Evolutionary conservation across 2,888 invertebrate species (phyloP), one percentile per base, ranked within the genome.

Genomic region (Geophilus truncorum): DNA sequence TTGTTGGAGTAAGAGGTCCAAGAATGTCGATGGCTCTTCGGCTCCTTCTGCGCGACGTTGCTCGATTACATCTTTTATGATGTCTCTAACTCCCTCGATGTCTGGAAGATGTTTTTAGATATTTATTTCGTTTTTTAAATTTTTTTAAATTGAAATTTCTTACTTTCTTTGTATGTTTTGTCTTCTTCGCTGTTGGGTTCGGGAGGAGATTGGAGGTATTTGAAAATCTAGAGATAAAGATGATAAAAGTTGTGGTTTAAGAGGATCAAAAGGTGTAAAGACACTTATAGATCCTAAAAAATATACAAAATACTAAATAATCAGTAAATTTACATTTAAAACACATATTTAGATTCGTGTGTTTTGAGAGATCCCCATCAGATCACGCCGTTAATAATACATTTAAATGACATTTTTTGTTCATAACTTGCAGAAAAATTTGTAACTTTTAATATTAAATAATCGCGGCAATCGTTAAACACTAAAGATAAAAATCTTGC

Each of bases 211-310:
- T 78, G 78, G 2, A 78, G 45, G n/a, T 45, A 40, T 15, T 34
- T 45, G 45, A 78, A 78, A n/a, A 78, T 78, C 78, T 78, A n/a
- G 9, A 77, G n/a, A 36, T n/a, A n/a, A n/a, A n/a, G n/a, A n/a
- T n/a, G n/a, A n/a, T n/a, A n/a, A n/a, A n/a, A n/a, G n/a, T n/a
- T n/a, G n/a, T n/a, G n/a, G n/a, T n/a, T n/a, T n/a, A n/a, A n/a
- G n/a, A n/a, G n/a, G n/a, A n/a, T n/a, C n/a, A n/a, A n/a, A n/a
- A n/a, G n/a, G n/a, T n/a, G n/a, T n/a, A n/a, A n/a, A n/a, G n/a
- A n/a, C n/a, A n/a, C n/a, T n/a, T n/a, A n/a, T n/a, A n/a, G n/a
- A n/a, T n/a, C n/a, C n/a, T n/a, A n/a, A n/a, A n/a, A n/a, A n/a
- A n/a, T n/a, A n/a, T n/a, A n/a, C n/a, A n/a, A n/a, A n/a, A n/a